Evolutionary conservation across 2,113 vertebrate genomes (phyloP).

Genomic region (Promerops cafer): DNA sequence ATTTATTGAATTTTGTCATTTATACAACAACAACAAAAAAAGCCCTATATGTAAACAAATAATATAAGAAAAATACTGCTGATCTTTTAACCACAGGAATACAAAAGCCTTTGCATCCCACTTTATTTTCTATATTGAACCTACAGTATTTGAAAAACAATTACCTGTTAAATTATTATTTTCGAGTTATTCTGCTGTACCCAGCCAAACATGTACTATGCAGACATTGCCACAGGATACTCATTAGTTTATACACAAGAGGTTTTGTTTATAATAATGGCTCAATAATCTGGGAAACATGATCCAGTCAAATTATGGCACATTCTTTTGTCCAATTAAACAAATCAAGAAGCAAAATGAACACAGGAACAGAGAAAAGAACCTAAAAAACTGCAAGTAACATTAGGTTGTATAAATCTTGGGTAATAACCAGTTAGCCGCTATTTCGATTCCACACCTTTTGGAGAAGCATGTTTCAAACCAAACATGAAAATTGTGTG

Average conservation of each 20-base stretch:
- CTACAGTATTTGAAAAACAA: neutral
- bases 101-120: neutral
- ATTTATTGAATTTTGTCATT: neutral
- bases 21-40: neutral
- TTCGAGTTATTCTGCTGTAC: neutral
- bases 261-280: conserved; percentile 14
- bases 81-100: neutral
- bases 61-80: neutral
- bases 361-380: neutral
- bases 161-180: neutral
- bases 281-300: conserved; percentile 20
- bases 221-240: neutral
- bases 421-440: neutral
- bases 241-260: conserved; percentile 1
- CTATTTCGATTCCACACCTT: neutral
- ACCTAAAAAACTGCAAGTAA: neutral
- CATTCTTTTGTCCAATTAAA: neutral
- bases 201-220: neutral
- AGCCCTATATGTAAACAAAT: neutral
- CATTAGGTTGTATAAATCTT: neutral
- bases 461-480: neutral
- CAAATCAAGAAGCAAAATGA: neutral
- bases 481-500: neutral
- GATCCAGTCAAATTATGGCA: neutral
- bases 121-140: neutral